Evolutionary conservation across 2,797 vertebrate genomes (phyloP), one percentile per base, ranked within the genome.

Genomic region (Delichon dasypus): DNA sequence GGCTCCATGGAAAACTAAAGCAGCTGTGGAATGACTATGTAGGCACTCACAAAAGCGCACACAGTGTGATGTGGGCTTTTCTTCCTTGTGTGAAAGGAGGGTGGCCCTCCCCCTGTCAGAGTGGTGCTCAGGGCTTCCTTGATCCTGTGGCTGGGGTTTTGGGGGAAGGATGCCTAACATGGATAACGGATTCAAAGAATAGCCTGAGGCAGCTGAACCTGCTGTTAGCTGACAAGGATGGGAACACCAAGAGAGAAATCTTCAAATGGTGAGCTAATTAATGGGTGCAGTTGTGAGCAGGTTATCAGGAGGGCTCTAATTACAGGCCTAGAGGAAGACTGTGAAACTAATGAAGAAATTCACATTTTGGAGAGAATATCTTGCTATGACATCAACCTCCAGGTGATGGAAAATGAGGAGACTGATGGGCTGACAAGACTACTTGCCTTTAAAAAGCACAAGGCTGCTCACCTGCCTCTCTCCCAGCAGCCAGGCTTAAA

Each of bases 231-330:
- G 72, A 66, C 68, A 78, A 67, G 51, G 61, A 80, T 74, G 58
- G 44, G 38, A 93, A 47, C 50, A 42, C 22, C 0, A 2, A 44
- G 57, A 80, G 45, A 80, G 68, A 90, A 85, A 77, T 57, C 51
- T 83, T 80, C 90, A 76, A 36, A 83, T 48, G 38, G 91, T 86
- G 62, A 86, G 38, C 84, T 89, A 95, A 93, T 93, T 94, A 95
- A 93, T 61, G 50, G 87, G 54, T 68, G 50, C 64, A 50, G 64
- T 76, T 80, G 40, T 64, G 50, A 72, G 61, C 68, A 61, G 22
- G 42, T 91, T 95, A 95, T 89, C 80, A 67, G 80, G 68, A 76
- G 70, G 51, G 55, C 58, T 81, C 57, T 85, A 86, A 93, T 95
- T 95, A 70, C 45, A 85, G 16, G 53, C 87, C 82, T 84, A 61